These are phyloP conservation scores for Gracilinanus agilis DNA, from an alignment of 2,113 vertebrate species.

Conservation along the genomic window DNA sequence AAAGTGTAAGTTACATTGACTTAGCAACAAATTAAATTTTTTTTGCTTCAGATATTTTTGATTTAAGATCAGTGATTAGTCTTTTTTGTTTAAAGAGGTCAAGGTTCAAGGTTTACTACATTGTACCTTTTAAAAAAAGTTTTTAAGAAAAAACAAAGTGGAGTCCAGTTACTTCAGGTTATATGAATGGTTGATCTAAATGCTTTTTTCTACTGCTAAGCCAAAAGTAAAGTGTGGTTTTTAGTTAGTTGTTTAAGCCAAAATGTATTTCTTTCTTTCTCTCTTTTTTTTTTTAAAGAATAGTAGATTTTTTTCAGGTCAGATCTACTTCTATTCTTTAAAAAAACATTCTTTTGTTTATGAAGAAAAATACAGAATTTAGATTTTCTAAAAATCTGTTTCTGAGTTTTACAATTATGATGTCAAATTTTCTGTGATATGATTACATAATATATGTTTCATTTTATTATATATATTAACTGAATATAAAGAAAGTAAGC, in stretches of 20 bases:
- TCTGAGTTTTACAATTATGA: not conserved
- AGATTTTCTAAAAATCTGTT: not conserved
- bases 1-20: constrained; percentile 88
- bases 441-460: not conserved
- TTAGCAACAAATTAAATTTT: not conserved
- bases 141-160: not conserved
- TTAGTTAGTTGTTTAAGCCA: not conserved
- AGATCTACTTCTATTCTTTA: too few relatives aligned
- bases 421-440: not conserved
- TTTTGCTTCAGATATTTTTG: not conserved
- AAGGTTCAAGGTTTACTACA: not conserved
- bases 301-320: not conserved
- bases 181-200: not conserved
- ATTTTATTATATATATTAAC: too few relatives aligned
- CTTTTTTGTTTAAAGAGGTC: not conserved
- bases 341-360: not conserved
- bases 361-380: not conserved
- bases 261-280: not conserved
- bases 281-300: not conserved
- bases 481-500: not conserved
- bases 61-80: not conserved
- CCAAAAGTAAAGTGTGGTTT: not conserved
- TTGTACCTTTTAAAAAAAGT: not conserved
- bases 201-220: not conserved
- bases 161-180: not conserved